These are phyloP conservation scores for Phymorhynchus buccinoides DNA, from an alignment of 1,140 invertebrate species.

Conservation along the genomic window DNA sequence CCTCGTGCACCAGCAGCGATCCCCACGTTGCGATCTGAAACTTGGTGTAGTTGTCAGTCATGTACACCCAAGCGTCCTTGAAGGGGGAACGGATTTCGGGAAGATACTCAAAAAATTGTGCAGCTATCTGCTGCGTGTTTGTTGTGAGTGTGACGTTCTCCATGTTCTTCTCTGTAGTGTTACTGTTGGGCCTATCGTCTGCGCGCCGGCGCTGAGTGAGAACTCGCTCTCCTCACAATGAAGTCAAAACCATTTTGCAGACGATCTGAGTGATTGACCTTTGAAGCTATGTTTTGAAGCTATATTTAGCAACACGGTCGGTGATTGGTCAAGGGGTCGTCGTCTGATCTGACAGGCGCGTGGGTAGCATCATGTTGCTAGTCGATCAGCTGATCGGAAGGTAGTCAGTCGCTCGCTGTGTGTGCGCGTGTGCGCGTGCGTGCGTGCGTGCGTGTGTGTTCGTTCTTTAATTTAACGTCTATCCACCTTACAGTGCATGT, in stretches of 20 bases:
- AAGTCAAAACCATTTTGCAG: too few species aligned
- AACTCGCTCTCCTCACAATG: background rate
- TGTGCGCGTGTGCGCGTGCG: background rate
- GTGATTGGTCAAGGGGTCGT: constrained; percentile 26
- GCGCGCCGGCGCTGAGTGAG: too few species aligned
- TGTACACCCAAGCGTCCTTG: constrained; percentile 57
- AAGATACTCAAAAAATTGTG: constrained; percentile 49
- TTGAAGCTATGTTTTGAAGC: too few species aligned
- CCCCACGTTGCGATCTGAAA: constrained; percentile 67
- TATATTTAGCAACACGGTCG: constrained; percentile 8
- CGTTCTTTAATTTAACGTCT: background rate
- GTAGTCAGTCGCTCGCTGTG: background rate
- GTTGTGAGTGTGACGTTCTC: constrained; percentile 40
- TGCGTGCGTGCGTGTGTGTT: background rate
- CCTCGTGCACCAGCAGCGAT: constrained; percentile 67
- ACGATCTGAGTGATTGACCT: too few species aligned
- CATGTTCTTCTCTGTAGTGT: background rate
- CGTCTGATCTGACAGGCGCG: constrained; percentile 11
- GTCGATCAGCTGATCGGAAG: background rate
- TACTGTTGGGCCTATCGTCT: background rate
- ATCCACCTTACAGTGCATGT: background rate
- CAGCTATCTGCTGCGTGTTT: background rate
- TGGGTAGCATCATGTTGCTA: background rate
- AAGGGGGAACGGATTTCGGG: constrained; percentile 59
- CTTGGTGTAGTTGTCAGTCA: constrained; percentile 64